Base-by-base conservation (phyloP, 37 sponge, comb jelly and placozoan species). In the Amphimedon queenslandica region DNA sequence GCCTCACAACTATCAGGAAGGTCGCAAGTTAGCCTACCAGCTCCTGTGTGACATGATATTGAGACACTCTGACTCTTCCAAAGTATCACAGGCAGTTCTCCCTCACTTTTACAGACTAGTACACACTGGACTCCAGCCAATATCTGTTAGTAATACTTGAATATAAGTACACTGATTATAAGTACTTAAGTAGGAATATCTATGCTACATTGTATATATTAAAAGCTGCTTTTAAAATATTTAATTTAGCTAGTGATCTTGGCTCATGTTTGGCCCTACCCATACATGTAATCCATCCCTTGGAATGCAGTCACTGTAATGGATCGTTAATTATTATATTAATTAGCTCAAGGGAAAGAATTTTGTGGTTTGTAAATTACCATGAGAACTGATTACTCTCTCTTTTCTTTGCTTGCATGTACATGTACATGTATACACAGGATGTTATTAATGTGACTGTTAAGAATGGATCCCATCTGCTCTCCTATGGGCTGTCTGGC, bases 11-110 rank as follows among this genome's bases (percentile, higher is more conserved):
- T 93, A 66, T 37, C 36, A 51, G 38, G 70, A 42, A n/a, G 90
- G 91, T 23, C 67, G 88, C 0, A 70, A 42, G 65, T 36, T 57
- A 20, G 84, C 91, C 34, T 83, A 86, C 58, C 75, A 87, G 69
- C 67, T 96, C 13, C 82, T 96, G 40, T 96, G 94, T 69, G 66
- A 76, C 0, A 90, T 86, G 69, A 58, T 71, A 57, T 67, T 96
- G 41, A 41, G 75, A 1, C 82, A 86, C 67, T 80, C 75, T 72
- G 78, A 70, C 79, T 72, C 75, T 30, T 71, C 73, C 16, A n/a
- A n/a, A n/a, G 81, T 74, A 8, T 37, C 84, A 2, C 60, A 18
- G 2, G 16, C 57, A 0, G 76, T 80, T 57, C 82, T 93, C n/a
- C 28, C 66, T 0, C 80, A 78, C 55, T 96, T 96, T 76, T 96